These are phyloP conservation scores for Burhinus oedicnemus DNA, from an alignment of 2,113 vertebrate genomes.

Conservation along the genomic window DNA sequence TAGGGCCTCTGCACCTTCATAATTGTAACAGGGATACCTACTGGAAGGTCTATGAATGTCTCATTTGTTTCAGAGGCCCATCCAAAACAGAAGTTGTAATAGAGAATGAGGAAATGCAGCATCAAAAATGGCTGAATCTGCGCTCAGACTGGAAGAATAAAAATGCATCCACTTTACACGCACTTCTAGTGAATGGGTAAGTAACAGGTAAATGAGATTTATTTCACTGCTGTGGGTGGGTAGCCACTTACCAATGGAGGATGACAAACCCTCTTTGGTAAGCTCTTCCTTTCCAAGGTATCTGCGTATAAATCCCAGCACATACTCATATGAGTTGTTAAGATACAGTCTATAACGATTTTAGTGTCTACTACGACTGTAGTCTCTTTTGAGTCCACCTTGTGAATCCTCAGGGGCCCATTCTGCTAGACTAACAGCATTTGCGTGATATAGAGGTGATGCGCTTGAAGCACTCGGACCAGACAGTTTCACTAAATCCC, in stretches of 20 bases:
- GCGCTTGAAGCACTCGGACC: not conserved
- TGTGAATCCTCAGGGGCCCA: not conserved
- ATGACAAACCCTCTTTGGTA: not conserved
- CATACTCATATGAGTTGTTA: not conserved
- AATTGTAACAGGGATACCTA: not conserved
- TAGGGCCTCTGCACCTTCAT: not conserved
- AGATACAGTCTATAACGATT: not conserved
- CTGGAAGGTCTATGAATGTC: not conserved
- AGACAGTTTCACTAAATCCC: not conserved
- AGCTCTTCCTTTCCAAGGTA: not conserved
- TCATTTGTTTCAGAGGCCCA: conserved; percentile 77
- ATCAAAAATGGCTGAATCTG: conserved; percentile 86
- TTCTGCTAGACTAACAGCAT: not conserved
- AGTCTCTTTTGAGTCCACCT: not conserved
- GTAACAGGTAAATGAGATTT: conserved; percentile 28
- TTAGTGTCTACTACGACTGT: not conserved
- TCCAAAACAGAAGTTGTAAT: conserved; percentile 74
- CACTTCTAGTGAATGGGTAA: conserved; percentile 86
- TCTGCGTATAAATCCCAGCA: not conserved
- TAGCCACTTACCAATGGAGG: not conserved
- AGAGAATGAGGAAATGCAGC: conserved; percentile 66
- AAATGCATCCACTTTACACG: conserved; percentile 84
- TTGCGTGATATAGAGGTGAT: not conserved
- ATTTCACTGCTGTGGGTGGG: not conserved
- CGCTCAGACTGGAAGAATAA: conserved; percentile 78